These are phyloP conservation scores for Rhogogaster chlorosoma DNA, from an alignment of 2,888 invertebrate species.

Conservation along the genomic window DNA sequence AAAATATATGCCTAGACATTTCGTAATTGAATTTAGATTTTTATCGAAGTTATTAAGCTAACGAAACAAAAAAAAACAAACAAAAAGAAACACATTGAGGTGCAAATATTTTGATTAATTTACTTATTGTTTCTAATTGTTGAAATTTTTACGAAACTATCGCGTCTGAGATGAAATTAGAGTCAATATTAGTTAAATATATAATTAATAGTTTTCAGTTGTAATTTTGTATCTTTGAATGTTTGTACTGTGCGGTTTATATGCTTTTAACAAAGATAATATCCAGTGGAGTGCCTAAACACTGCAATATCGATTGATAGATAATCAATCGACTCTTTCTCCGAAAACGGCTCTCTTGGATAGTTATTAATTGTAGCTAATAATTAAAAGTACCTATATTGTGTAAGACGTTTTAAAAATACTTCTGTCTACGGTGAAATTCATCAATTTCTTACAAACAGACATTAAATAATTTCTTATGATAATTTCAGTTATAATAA, in stretches of 20 bases:
- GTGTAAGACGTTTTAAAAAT: background rate
- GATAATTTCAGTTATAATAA: too few relatives aligned
- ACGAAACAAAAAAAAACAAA: background rate
- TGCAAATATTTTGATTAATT: slow-evolving; percentile 29
- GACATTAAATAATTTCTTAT: background rate
- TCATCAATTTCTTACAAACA: background rate
- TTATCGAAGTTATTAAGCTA: background rate
- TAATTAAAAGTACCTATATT: slow-evolving; percentile 7
- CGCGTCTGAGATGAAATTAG: slow-evolving; percentile 36
- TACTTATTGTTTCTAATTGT: background rate
- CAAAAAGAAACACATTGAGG: background rate
- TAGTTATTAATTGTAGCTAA: slow-evolving; percentile 23
- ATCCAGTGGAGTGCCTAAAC: slow-evolving; percentile 32
- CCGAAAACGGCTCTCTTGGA: slow-evolving; percentile 17
- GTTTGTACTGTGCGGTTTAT: slow-evolving; percentile 60
- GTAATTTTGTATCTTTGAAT: slow-evolving; percentile 59
- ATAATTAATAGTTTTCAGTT: slow-evolving; percentile 51
- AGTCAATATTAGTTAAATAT: slow-evolving; percentile 31
- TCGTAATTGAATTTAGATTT: slow-evolving; percentile 4
- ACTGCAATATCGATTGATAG: slow-evolving; percentile 11
- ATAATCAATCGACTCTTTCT: background rate
- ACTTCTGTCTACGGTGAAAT: background rate
- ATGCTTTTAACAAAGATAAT: slow-evolving; percentile 52
- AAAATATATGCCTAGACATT: background rate
- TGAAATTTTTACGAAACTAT: slow-evolving; percentile 2